Percentiles rank a stretch among this genome's conserved stretches.
These are phyloP conservation scores for Pachyrhynchus sulphureomaculatus DNA, from an alignment of 1,140 invertebrate species.

Conservation along the genomic window DNA sequence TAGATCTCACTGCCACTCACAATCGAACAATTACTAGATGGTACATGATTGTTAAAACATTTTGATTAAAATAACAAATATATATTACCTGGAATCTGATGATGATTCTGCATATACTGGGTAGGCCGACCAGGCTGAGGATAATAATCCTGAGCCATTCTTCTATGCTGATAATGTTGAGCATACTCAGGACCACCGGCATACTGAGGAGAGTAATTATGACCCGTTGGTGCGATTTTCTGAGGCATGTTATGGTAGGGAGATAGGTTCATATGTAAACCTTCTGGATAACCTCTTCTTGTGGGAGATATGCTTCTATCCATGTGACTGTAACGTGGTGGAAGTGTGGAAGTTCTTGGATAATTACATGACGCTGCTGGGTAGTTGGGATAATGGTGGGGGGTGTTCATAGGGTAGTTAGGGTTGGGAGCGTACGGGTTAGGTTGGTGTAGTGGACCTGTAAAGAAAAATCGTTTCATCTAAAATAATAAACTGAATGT, in stretches of 20 bases:
- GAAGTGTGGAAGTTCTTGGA: conserved; percentile 24
- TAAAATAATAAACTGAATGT: no score
- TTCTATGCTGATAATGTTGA: conserved; percentile 48
- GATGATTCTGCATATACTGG: conserved; percentile 22
- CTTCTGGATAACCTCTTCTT: conserved; percentile 30
- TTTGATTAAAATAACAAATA: no score
- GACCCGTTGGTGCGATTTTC: conserved; percentile 30
- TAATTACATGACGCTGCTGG: conserved; percentile 32
- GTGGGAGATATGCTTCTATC: conserved; percentile 37
- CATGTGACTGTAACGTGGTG: conserved; percentile 17
- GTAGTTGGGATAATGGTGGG: conserved; percentile 35
- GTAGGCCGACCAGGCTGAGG: conserved; percentile 21
- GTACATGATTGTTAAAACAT: no score
- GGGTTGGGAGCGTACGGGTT: conserved; percentile 19
- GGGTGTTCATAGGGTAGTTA: conserved; percentile 21
- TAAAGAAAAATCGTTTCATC: not conserved
- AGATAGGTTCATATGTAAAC: conserved; percentile 31
- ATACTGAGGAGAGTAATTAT: conserved; percentile 35
- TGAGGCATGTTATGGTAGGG: conserved; percentile 31
- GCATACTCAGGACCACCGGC: conserved; percentile 43
- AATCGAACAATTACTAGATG: no score
- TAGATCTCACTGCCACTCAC: no score
- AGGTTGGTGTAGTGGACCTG: conserved; percentile 22
- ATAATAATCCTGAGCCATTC: conserved; percentile 36
- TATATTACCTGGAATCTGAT: conserved; percentile 25